These are phyloP conservation scores for Cephus runcator DNA, from an alignment of 2,888 invertebrate species.

Conservation along the genomic window DNA sequence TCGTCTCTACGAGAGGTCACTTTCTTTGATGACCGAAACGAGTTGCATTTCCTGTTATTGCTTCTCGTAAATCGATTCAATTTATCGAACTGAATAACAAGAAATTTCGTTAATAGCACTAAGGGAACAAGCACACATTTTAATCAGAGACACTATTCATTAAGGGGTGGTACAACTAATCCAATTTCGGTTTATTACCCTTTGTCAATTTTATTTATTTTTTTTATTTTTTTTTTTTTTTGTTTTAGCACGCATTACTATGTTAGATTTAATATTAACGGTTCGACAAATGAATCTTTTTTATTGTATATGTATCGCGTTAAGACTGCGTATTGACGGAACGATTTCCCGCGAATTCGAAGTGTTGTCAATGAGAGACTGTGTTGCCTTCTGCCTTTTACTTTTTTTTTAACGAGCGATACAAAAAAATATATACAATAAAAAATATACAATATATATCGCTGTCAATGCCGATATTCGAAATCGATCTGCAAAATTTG, in stretches of 20 bases:
- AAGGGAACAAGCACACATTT: slow-evolving; percentile 30
- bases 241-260: background rate
- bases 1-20: background rate
- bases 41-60: background rate
- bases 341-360: background rate
- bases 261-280: background rate
- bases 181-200: slow-evolving; percentile 13
- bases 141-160: slow-evolving; percentile 27
- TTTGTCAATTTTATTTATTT: slow-evolving; percentile 6
- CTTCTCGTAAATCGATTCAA: background rate
- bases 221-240: background rate
- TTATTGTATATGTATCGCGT: background rate
- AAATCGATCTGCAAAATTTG: slow-evolving; percentile 7
- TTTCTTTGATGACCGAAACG: background rate
- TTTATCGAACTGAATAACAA: slow-evolving; percentile 16
- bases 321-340: background rate
- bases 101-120: slow-evolving; percentile 24
- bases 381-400: background rate
- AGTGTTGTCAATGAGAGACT: background rate
- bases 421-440: background rate
- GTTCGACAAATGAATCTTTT: background rate
- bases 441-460: background rate
- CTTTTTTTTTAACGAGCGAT: background rate
- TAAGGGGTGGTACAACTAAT: background rate
- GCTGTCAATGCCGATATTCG: background rate